Percentiles rank a stretch among this genome's conserved stretches.
phyloP scores from a whole-genome alignment of 2,113 vertebrate genomes.

The Macrotus californicus region DNA sequence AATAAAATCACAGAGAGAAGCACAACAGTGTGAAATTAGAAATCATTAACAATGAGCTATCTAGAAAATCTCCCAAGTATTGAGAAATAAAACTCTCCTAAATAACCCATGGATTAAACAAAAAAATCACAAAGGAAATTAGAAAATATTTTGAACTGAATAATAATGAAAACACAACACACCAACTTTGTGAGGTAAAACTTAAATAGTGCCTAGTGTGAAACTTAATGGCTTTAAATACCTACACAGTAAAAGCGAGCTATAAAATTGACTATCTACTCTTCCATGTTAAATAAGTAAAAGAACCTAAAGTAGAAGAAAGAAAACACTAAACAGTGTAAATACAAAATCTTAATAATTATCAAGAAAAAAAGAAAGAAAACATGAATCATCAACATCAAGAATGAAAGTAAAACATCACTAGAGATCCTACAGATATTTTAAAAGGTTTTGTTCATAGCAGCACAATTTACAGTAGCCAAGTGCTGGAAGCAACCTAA shows the following conservation, averaged over 20 bases:
- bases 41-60: background rate
- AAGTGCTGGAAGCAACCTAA: too few species aligned
- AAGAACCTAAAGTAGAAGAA: background rate
- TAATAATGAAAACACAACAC: background rate
- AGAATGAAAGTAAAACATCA: slow-evolving; percentile 1
- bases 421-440: background rate
- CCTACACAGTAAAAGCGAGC: background rate
- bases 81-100: slow-evolving; percentile 5
- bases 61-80: background rate
- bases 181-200: background rate
- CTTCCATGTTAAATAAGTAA: background rate
- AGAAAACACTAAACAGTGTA: background rate
- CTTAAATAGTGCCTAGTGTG: background rate
- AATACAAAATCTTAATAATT: background rate
- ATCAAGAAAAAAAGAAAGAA: background rate
- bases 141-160: background rate
- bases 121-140: background rate
- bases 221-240: background rate
- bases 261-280: background rate
- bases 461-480: too few species aligned
- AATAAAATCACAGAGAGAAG: background rate
- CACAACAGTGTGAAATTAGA: background rate
- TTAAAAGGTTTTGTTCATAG: background rate
- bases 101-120: background rate
- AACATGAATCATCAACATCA: background rate